Evolutionary conservation across 2,888 invertebrate genomes (phyloP).

Genomic region (Leuctra nigra): DNA sequence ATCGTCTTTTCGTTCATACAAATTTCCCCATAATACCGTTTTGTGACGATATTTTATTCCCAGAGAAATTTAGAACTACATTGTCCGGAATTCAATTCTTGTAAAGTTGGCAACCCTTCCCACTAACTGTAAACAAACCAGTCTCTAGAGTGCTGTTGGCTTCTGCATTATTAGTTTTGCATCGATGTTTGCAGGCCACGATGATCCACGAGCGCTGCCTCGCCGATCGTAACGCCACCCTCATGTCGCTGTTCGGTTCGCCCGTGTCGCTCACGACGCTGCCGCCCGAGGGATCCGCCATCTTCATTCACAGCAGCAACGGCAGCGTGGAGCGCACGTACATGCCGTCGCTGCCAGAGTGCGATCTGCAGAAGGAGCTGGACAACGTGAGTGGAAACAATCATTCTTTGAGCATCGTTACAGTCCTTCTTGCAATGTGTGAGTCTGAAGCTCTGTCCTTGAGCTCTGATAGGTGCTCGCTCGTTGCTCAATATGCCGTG

Average conservation of each 20-base stretch:
- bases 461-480: no score
- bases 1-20: no score
- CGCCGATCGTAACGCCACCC: slow-evolving; percentile 52
- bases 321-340: slow-evolving; percentile 51
- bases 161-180: no score
- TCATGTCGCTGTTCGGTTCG: slow-evolving; percentile 51
- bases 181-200: slow-evolving; percentile 86
- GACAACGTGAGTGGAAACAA: slow-evolving; percentile 76
- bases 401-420: background rate
- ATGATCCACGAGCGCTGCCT: slow-evolving; percentile 75
- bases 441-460: no score
- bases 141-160: no score
- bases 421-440: background rate
- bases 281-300: slow-evolving; percentile 50
- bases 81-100: no score
- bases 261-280: slow-evolving; percentile 43
- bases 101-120: no score
- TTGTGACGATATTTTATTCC: no score
- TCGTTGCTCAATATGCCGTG: no score
- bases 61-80: no score
- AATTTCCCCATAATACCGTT: no score
- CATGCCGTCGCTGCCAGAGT: slow-evolving; percentile 63
- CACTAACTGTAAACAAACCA: no score
- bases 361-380: slow-evolving; percentile 77
- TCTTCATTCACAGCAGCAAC: slow-evolving; percentile 41